Evolutionary conservation across 2,797 vertebrate genomes (phyloP).

Genomic region (Pseudocheirus occidentalis): DNA sequence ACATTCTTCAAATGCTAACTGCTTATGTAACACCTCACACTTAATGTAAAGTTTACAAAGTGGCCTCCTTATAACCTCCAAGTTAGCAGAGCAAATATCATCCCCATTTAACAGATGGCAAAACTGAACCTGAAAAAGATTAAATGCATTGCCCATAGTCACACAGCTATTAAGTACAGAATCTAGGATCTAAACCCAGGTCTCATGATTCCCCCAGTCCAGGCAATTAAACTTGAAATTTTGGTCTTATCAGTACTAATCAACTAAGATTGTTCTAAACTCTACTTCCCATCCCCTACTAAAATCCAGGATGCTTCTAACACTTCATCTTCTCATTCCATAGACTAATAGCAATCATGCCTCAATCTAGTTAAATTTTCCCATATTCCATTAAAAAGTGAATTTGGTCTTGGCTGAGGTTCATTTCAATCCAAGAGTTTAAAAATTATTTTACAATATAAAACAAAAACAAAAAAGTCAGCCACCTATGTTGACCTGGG

Average conservation of each 20-base stretch:
- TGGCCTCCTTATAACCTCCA: background rate
- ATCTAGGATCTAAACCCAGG: background rate
- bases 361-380: background rate
- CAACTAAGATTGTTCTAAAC: background rate
- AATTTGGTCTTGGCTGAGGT: slow-evolving; percentile 1
- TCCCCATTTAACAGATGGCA: background rate
- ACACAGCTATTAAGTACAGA: background rate
- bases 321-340: background rate
- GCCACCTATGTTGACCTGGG: background rate
- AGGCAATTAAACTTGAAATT: background rate
- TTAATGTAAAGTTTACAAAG: background rate
- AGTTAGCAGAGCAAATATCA: background rate
- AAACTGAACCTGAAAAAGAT: background rate
- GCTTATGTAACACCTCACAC: background rate
- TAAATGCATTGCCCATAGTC: background rate
- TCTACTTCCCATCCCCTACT: background rate
- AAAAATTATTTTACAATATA: slow-evolving; percentile 18
- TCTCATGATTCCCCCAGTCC: background rate
- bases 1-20: background rate
- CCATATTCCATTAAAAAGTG: slow-evolving; percentile 17
- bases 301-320: background rate
- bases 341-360: background rate
- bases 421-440: background rate
- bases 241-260: background rate
- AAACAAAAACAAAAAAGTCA: slow-evolving; percentile 9